Base-by-base conservation (phyloP, 2,797 vertebrate species). In the Columba guinea region DNA sequence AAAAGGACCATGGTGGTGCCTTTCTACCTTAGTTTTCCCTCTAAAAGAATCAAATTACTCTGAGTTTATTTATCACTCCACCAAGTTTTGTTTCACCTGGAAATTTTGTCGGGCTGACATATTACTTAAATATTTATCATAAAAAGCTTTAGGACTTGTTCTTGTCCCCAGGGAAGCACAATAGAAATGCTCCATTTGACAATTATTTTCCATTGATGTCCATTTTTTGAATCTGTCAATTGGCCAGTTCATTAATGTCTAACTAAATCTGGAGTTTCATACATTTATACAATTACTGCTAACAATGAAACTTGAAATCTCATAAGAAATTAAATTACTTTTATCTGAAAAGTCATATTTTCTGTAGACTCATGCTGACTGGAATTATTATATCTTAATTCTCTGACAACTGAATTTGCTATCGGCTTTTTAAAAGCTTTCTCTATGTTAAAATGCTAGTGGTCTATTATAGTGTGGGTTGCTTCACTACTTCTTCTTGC, bases 241-340 rank as follows among this genome's bases (percentile, higher is more conserved):
- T 78, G 65, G 34, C 55, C 56, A 37, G 74, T 92, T 94, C 3
- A 0, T 93, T 95, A 90, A 55, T 34, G 39, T 76, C 79, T 91
- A 85, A 89, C 87, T 37, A 79, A 94, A 79, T 69, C 67, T 46
- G 2, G 79, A 95, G 35, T 77, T 23, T 88, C 34, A 70, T 83
- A 90, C 19, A 7, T 85, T 87, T 89, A 77, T 85, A 79, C 71
- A 83, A 90, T 74, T 91, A 76, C 35, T 51, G 26, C 30, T 92
- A 83, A 80, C 34, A 89, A 87, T 48, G 71, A 87, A 80, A 52
- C 48, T 71, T 83, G 87, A 89, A 89, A 91, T 87, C 63, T 94
- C 39, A 74, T 82, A 87, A 87, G 89, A 92, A 93, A 62, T 35
- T 12, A 83, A 95, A 87, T 92, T 89, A 80, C 67, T 86, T 90